Conservation (phyloP, 64 coral and sea anemone species). For the Pocillopora damicornis region DNA sequence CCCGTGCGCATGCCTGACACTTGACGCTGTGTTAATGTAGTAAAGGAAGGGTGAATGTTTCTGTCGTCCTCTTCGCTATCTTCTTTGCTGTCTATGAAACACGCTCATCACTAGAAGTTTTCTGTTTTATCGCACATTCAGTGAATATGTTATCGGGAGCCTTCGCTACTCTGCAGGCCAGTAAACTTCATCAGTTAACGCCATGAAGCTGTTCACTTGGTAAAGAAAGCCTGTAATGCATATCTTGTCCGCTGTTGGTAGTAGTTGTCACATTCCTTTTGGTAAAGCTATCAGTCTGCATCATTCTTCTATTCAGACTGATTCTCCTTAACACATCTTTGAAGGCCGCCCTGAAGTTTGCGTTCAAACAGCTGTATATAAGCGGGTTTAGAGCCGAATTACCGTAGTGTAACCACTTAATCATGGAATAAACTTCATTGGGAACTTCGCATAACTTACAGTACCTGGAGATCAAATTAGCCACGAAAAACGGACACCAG, state of each 20-base stretch:
- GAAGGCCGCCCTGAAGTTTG: constrained; percentile 75
- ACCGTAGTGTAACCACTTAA: constrained; percentile 84
- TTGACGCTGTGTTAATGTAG: no score
- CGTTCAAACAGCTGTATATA: constrained; percentile 76
- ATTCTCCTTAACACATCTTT: constrained; percentile 38
- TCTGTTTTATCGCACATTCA: not conserved
- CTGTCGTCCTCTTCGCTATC: no score
- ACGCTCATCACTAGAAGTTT: not conserved
- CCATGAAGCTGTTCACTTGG: not conserved
- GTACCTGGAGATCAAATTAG: constrained; percentile 39
- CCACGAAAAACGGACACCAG: constrained; percentile 74
- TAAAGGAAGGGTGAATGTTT: no score
- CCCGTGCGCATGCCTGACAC: no score
- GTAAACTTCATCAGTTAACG: not conserved
- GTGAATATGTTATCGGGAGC: not conserved
- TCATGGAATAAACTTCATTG: not conserved
- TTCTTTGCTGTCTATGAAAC: no score
- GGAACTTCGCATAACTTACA: constrained; percentile 28
- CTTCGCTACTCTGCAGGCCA: not conserved
- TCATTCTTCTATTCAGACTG: constrained; percentile 6
- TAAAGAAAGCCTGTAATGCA: not conserved
- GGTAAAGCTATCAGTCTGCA: not conserved
- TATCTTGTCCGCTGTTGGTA: not conserved
- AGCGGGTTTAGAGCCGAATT: constrained; percentile 84
- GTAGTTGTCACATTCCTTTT: not conserved